These are phyloP conservation scores for Morone chrysops DNA, from an alignment of 2,113 vertebrate genomes.

Conservation along the genomic window DNA sequence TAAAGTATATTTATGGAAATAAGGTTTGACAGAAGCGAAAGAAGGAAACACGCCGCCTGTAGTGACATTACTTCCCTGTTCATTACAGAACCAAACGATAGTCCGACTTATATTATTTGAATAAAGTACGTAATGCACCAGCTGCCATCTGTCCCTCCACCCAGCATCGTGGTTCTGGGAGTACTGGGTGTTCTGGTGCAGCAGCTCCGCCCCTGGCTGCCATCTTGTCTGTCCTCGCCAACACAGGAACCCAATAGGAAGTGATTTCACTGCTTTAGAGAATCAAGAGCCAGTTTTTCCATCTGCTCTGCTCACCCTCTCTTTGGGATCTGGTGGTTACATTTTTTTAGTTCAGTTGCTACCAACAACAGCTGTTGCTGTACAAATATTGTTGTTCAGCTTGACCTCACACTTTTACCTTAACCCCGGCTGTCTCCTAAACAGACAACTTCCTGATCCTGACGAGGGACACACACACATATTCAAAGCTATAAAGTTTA, in stretches of 20 bases:
- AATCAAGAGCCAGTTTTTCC: not conserved
- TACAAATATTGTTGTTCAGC: not conserved
- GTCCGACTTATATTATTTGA: not conserved
- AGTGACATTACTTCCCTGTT: not conserved
- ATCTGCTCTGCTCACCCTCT: not conserved
- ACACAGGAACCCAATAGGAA: not conserved
- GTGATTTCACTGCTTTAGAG: slow-evolving; percentile 1
- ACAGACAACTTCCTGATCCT: not conserved
- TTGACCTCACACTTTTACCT: not conserved
- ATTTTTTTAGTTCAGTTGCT: slow-evolving; percentile 1
- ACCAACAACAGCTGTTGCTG: not conserved
- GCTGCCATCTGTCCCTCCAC: not conserved
- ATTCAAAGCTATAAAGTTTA: not conserved
- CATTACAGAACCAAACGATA: not conserved
- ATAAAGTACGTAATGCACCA: not conserved
- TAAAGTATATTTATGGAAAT: too few relatives aligned
- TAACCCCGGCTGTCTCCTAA: not conserved
- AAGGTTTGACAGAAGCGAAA: too few relatives aligned
- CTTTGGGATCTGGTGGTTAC: not conserved
- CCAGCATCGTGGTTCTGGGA: not conserved
- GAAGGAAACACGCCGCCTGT: not conserved
- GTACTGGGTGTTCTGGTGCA: slow-evolving; percentile 2
- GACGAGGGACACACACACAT: not conserved
- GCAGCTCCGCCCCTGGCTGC: not conserved
- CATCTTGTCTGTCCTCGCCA: slow-evolving; percentile 1